Conservation (phyloP, 2,113 vertebrate genomes). For the Cyanoramphus novaezelandiae region DNA sequence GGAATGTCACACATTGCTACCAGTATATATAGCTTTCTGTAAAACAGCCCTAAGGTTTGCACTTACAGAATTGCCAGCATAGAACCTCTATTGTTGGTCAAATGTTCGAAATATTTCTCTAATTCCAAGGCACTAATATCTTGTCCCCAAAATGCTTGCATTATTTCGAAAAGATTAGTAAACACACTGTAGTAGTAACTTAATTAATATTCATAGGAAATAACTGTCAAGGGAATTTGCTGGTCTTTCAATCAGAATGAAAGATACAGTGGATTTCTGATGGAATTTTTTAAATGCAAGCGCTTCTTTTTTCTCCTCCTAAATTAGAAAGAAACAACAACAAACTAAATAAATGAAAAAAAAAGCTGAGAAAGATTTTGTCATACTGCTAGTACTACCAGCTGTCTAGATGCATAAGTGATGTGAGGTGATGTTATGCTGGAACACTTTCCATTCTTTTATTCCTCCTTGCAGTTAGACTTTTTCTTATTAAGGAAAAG, state of each 20-base stretch:
- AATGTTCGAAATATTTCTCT: conserved; percentile 54
- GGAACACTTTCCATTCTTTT: background rate
- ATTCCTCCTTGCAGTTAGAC: background rate
- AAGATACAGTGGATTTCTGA: conserved; percentile 65
- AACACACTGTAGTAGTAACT: conserved; percentile 44
- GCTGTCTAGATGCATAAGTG: background rate
- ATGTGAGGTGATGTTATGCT: background rate
- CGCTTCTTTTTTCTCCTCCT: background rate
- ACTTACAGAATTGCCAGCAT: background rate
- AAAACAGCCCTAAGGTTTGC: conserved; percentile 1
- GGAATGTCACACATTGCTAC: background rate
- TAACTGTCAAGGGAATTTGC: conserved; percentile 70
- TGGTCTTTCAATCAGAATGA: conserved; percentile 66
- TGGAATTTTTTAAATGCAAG: conserved; percentile 34
- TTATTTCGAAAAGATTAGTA: conserved; percentile 68
- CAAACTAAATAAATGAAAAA: background rate
- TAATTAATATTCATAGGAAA: conserved; percentile 77
- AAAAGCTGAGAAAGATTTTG: background rate
- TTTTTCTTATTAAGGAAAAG: background rate
- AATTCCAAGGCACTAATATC: conserved; percentile 32
- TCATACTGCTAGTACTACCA: background rate
- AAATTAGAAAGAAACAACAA: background rate
- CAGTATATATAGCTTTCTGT: background rate
- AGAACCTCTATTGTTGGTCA: conserved; percentile 29
- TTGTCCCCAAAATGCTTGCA: conserved; percentile 16